Base-by-base conservation (phyloP, 2,113 vertebrate species). In the Oncorhynchus keta region DNA sequence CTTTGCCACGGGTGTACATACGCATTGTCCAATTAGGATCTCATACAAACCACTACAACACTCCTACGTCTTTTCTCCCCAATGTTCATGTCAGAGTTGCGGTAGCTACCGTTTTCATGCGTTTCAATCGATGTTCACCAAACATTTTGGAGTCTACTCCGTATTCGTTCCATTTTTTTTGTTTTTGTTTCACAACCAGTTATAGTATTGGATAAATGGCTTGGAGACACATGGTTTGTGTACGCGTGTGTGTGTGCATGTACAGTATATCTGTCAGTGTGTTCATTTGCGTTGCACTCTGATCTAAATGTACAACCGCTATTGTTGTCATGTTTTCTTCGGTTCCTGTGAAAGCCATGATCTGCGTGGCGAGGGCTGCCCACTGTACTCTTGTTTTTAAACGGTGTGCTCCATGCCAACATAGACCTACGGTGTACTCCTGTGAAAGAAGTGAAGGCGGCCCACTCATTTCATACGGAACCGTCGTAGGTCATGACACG, bases 1-100 rank as follows among this genome's bases (percentile, higher is more conserved):
- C 86, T 90, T 91, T 91, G 89, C 91, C 91, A 91, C 87, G 90
- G 84, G 85, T 87, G 85, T 90, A 71, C 81, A 84, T 88, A 76
- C 45, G 7, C 24, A n/a, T 30, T 83, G 82, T 84, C 72, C 81
- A 85, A 77, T 83, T 86, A 65, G 85, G 77, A 73, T 87, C 84
- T 84, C 77, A 75, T 83, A 88, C 74, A 79, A 89, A 66, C 83
- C 79, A 48, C 68, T 45, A 9, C 8, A 83, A 70, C 83, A 77
- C 80, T 28, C 8, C 59, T 22, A 24, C 18, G 7, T 62, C 59
- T 22, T 9, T 22, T 62, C 59, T 62, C 59, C 11, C 59, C 5
- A 2, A 55, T 55, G 51, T 55, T 55, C 5, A 55, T 18, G 51
- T 62, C n/a, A 22, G 59, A 62, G 59, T 22, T 62, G n/a, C n/a